Conservation (phyloP, 2,797 vertebrate species). For the Arctocebus calabarensis region DNA sequence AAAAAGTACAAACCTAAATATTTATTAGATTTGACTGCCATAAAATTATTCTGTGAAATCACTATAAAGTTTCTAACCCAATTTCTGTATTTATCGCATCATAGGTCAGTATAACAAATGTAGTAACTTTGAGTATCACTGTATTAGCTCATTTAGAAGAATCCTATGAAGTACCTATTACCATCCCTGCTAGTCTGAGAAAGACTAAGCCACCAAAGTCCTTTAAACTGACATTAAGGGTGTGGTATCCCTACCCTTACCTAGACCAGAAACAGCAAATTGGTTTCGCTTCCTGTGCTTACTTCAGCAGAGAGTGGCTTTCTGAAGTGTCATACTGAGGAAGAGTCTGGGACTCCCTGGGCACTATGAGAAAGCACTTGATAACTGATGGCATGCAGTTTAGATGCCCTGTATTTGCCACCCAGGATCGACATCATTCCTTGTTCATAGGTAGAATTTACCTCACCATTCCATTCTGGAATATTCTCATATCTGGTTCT, state of each 20-base stretch:
- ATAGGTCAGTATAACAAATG: not conserved
- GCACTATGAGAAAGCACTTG: not conserved
- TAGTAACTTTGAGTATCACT: not conserved
- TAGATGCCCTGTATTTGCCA: not conserved
- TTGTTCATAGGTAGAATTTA: not conserved
- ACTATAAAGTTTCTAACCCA: not conserved
- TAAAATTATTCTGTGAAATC: slow-evolving; percentile 31
- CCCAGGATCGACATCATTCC: not conserved
- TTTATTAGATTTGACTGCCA: not conserved
- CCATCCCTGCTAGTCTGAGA: not conserved
- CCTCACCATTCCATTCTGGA: not conserved
- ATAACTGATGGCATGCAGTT: not conserved
- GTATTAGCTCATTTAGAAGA: not conserved
- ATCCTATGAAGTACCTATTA: not conserved
- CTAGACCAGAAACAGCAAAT: not conserved
- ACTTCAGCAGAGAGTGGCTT: not conserved
- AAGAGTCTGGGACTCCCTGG: not conserved
- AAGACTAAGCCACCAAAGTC: not conserved
- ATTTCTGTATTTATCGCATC: not conserved
- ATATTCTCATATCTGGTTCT: not conserved
- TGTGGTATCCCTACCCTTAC: not conserved
- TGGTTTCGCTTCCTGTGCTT: not conserved
- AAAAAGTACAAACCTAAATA: slow-evolving; percentile 17
- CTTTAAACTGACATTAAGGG: not conserved
- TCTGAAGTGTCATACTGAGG: not conserved